phyloP scores from a whole-genome alignment of 2,113 vertebrate genomes.

The Narcine bancroftii region DNA sequence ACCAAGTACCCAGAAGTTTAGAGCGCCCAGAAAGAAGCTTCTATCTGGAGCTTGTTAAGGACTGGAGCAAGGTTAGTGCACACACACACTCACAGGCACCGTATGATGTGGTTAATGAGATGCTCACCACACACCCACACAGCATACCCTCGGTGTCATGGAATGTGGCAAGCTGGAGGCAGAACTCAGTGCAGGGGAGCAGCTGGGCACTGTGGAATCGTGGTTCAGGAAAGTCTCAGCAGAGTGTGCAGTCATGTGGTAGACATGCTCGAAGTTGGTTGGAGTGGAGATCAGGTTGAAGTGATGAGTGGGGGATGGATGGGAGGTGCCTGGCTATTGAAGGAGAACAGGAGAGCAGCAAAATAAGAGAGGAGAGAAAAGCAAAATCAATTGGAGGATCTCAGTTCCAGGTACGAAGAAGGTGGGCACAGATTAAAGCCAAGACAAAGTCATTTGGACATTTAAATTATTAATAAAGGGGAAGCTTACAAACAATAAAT shows the following conservation, averaged over 20 bases:
- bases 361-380: slow-evolving; percentile 51
- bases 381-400: slow-evolving; percentile 38
- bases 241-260: slow-evolving; percentile 80
- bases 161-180: slow-evolving; percentile 62
- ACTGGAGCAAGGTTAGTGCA: background rate
- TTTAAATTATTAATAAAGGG: background rate
- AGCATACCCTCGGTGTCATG: slow-evolving; percentile 67
- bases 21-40: background rate
- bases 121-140: slow-evolving; percentile 47
- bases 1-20: background rate
- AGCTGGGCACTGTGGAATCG: slow-evolving; percentile 61
- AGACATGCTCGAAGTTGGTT: slow-evolving; percentile 80
- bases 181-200: slow-evolving; percentile 62
- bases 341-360: slow-evolving; percentile 39
- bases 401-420: slow-evolving; percentile 52
- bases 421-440: slow-evolving; percentile 46
- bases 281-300: slow-evolving; percentile 72
- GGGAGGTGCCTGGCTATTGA: slow-evolving; percentile 65
- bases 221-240: slow-evolving; percentile 74
- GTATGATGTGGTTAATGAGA: slow-evolving; percentile 44
- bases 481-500: background rate
- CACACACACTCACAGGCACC: slow-evolving; percentile 35
- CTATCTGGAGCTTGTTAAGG: background rate
- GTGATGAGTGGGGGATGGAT: slow-evolving; percentile 61
- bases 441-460: slow-evolving; percentile 11